Conservation (phyloP, 2,888 invertebrate species). For the Scrobipalpa costella region DNA sequence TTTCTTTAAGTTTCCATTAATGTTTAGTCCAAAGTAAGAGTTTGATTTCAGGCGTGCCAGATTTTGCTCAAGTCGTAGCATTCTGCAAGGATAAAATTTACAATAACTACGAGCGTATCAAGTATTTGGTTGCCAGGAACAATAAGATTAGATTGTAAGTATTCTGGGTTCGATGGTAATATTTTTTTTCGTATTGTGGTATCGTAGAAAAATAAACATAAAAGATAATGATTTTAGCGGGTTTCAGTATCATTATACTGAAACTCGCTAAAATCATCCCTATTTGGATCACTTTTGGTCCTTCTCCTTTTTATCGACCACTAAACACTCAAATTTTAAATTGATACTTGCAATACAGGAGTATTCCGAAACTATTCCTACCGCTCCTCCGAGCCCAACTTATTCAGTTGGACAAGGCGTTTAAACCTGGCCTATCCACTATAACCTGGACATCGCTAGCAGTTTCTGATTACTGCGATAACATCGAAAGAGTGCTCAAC, state of each 20-base stretch:
- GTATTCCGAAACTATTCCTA: conserved; percentile 85
- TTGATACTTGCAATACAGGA: not conserved
- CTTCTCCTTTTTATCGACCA: too few species aligned
- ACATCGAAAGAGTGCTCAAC: conserved; percentile 79
- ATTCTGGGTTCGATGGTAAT: not conserved
- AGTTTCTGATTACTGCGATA: conserved; percentile 82
- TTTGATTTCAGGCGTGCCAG: conserved; percentile 86
- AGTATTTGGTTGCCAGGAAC: conserved; percentile 82
- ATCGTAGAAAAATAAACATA: too few species aligned
- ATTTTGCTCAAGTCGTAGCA: conserved; percentile 87
- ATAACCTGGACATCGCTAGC: conserved; percentile 92
- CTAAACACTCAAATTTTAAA: too few species aligned
- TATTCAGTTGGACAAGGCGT: conserved; percentile 84
- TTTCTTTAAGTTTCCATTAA: too few species aligned
- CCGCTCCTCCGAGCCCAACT: conserved; percentile 85
- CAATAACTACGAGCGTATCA: conserved; percentile 82
- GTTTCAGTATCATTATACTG: too few species aligned
- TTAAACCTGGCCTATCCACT: conserved; percentile 88
- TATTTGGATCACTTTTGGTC: too few species aligned
- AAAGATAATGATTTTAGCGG: too few species aligned
- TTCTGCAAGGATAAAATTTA: conserved; percentile 87
- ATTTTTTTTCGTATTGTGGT: not conserved
- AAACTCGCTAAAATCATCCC: too few species aligned
- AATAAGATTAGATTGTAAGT: conserved; percentile 76
- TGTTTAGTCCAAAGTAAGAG: too few species aligned